Conservation (phyloP, 2,113 vertebrate genomes). For the Gobio gobio region DNA sequence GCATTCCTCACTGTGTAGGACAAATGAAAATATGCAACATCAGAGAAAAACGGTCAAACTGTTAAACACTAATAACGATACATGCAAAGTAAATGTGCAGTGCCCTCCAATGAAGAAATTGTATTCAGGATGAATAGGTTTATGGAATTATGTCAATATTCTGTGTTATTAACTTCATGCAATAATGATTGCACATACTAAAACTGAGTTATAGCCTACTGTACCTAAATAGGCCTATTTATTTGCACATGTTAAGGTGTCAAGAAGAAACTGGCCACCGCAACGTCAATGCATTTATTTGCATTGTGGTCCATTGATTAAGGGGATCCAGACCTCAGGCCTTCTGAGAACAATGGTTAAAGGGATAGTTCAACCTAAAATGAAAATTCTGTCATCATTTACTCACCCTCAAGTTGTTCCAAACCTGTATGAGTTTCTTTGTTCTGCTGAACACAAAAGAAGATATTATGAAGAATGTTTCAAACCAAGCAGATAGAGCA, state of each 20-base stretch:
- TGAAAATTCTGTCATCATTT: no score
- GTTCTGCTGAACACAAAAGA: no score
- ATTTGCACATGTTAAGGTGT: not conserved
- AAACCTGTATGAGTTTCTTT: no score
- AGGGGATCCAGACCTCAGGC: no score
- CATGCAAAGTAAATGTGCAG: not conserved
- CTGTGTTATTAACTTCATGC: not conserved
- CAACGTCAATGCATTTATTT: not conserved
- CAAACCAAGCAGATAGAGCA: no score
- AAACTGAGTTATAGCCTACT: not conserved
- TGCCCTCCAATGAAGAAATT: not conserved
- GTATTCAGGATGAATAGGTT: not conserved
- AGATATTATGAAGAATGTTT: no score
- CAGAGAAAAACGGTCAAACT: constrained; percentile 21
- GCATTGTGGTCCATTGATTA: not conserved
- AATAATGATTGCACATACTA: not conserved
- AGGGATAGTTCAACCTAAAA: no score
- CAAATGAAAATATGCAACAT: constrained; percentile 37
- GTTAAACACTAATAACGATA: not conserved
- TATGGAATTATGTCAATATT: not conserved
- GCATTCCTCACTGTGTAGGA: constrained; percentile 58
- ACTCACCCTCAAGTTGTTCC: no score
- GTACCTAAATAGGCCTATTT: not conserved
- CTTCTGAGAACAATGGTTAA: no score
- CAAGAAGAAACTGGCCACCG: not conserved